Base-by-base conservation (phyloP, 2,888 invertebrate species). In the Carabus problematicus region DNA sequence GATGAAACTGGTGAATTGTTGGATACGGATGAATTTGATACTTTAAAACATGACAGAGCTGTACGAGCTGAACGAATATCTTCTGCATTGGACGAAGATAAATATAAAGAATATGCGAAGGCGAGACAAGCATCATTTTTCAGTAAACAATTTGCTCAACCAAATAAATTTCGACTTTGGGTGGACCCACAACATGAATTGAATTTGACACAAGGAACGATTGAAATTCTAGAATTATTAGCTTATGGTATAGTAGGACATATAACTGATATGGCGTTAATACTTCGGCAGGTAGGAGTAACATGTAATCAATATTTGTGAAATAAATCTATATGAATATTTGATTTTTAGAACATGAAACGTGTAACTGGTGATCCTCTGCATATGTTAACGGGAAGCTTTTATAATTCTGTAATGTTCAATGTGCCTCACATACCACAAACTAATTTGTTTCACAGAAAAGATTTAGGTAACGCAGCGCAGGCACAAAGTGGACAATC, bases 161-260 rank as follows among this genome's bases (percentile, higher is more conserved):
- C 45, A 14, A 45, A 80, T 18, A 88, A 88, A 76, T 81, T 91
- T n/a, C 84, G 87, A 62, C 79, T 82, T 41, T 90, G 90, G 85
- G 78, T 91, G 0, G 88, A 88, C 72, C 85, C 89, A 0, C 85
- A 84, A 3, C 84, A 86, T 43, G 89, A 91, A 72, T 78, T 89
- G 16, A 87, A 84, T 52, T 84, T 92, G 59, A 83, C 86, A 0
- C 81, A 83, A 14, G 83, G 87, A 59, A 92, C 92, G 0, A 83
- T 92, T 75, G 92, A 92, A 77, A 89, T 95, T 2, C 80, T 97
- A 71, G 88, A 91, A 56, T 96, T 95, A 78, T 84, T 95, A 73
- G 94, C 95, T 0, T 94, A 94, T 79, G 95, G 97, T 83, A 94
- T 94, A 0, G 91, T 97, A 7, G 95, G 95, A 0, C 92, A 94